Percentiles rank a stretch among this genome's conserved stretches.
phyloP scores from a whole-genome alignment of 2,888 invertebrate genomes.

The Pterostichus madidus region DNA sequence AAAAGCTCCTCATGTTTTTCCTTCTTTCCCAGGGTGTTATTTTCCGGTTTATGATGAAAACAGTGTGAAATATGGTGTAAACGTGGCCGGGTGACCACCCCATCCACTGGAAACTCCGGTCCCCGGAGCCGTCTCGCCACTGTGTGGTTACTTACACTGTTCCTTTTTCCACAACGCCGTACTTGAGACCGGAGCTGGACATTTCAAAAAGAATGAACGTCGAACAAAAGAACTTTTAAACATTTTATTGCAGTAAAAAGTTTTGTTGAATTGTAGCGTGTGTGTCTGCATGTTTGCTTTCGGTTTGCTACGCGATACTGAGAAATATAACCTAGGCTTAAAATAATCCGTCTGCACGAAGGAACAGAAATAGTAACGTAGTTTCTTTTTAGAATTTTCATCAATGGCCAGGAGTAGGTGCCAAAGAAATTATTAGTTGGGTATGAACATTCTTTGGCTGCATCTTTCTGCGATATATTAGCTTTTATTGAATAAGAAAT shows the following conservation, averaged over 20 bases:
- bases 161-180: neutral
- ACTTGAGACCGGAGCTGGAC: neutral
- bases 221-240: constrained; percentile 36
- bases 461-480: too few species aligned
- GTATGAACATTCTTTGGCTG: too few species aligned
- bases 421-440: neutral
- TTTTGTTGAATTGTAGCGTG: constrained; percentile 6
- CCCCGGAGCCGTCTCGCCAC: too few species aligned
- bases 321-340: constrained; percentile 9
- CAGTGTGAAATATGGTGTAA: constrained; percentile 37
- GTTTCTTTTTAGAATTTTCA: neutral
- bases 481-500: too few species aligned
- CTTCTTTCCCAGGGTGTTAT: neutral
- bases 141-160: neutral
- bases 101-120: neutral
- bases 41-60: constrained; percentile 50
- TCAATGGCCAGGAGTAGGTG: neutral
- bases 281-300: constrained; percentile 16
- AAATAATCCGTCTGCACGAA: constrained; percentile 12
- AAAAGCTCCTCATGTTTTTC: neutral
- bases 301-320: constrained; percentile 11
- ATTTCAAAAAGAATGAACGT: constrained; percentile 23
- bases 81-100: constrained; percentile 25
- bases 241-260: constrained; percentile 40
- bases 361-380: neutral